Conservation (phyloP, 2,888 invertebrate genomes). For the Boloria selene region DNA sequence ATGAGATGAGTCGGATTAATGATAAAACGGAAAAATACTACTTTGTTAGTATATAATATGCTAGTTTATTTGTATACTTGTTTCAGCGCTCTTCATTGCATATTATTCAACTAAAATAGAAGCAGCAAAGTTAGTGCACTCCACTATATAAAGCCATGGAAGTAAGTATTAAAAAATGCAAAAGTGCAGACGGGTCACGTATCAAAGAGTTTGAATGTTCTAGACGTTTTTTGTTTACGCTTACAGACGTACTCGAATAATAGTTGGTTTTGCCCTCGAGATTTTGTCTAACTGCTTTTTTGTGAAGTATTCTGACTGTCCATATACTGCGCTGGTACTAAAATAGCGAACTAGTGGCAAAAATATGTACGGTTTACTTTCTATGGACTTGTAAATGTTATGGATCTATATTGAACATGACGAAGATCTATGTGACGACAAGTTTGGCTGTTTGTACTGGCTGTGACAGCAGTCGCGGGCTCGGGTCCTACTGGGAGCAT, state of each 20-base stretch:
- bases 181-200: constrained; percentile 29
- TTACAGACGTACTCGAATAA: constrained; percentile 29
- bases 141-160: constrained; percentile 15
- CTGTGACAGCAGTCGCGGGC: too few species aligned
- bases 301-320: constrained; percentile 15
- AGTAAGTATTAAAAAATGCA: constrained; percentile 29
- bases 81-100: background rate
- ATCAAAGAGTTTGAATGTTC: constrained; percentile 35
- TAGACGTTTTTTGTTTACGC: constrained; percentile 43
- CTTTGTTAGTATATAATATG: background rate
- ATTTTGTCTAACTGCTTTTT: constrained; percentile 27
- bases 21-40: background rate
- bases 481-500: too few species aligned
- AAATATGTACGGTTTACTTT: too few species aligned
- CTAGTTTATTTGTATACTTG: background rate
- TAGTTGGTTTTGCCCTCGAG: constrained; percentile 28
- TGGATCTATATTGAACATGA: too few species aligned
- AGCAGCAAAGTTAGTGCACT: constrained; percentile 8
- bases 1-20: too few species aligned
- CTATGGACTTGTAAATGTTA: too few species aligned
- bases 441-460: too few species aligned
- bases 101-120: constrained; percentile 5
- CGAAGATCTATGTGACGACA: too few species aligned
- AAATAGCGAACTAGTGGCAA: too few species aligned
- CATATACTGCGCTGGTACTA: background rate